These are phyloP conservation scores for Pongo abelii DNA, from an alignment of 2,113 vertebrate species.

Conservation along the genomic window DNA sequence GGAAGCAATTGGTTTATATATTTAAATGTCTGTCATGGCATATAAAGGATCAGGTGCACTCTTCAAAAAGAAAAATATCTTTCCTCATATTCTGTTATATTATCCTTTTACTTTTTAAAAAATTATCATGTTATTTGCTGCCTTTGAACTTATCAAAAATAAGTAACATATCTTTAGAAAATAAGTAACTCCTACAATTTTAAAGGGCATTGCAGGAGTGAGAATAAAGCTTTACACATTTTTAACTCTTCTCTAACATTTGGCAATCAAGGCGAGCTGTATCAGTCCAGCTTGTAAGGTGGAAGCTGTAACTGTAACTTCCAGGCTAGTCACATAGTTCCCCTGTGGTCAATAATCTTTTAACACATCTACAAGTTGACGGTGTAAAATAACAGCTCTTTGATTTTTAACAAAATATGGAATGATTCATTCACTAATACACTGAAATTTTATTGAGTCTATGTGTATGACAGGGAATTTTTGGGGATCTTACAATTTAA, in stretches of 20 bases:
- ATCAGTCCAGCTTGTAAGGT: background rate
- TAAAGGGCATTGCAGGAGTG: accelerated
- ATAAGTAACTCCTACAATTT: background rate
- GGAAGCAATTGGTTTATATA: background rate
- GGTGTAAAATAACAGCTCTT: background rate
- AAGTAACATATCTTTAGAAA: background rate
- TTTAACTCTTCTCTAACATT: background rate
- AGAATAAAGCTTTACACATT: background rate
- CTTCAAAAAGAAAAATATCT: background rate
- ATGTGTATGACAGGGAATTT: background rate
- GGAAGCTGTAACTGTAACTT: accelerated
- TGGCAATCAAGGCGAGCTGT: accelerated
- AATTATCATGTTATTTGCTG: background rate
- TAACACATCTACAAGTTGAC: background rate
- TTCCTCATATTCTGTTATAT: background rate
- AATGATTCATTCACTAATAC: background rate
- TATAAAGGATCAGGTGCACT: background rate
- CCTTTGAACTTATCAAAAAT: background rate
- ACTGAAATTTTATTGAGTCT: background rate
- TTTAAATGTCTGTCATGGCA: background rate
- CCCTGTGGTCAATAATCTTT: background rate
- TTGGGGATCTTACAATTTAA: background rate
- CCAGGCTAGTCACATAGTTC: too few species aligned
- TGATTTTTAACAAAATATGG: background rate
- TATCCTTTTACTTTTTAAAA: background rate